Base-by-base conservation (phyloP, 2,888 invertebrate species). In the Pseudeuparius sepicola region DNA sequence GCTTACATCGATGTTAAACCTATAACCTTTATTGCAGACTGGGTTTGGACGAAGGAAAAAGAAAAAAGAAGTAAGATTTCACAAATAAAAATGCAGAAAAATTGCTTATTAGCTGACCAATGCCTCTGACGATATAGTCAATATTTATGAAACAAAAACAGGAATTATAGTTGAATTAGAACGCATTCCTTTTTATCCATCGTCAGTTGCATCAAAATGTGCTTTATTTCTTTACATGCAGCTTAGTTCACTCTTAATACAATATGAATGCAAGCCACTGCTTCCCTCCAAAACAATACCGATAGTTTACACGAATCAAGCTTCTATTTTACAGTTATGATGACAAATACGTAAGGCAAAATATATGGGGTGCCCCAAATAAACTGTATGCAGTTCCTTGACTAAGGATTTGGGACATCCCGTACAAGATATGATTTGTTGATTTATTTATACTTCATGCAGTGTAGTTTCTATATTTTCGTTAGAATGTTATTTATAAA, bases 31-130 rank as follows among this genome's bases (percentile, higher is more conserved):
- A 76, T 80, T 80, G 71, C 80, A 81, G 81, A 78, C 75, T 74
- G 78, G 78, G 80, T 84, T 83, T 84, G 87, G 87, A 83, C 85
- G 87, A 80, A 84, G 85, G 86, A 88, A 86, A 86, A 87, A 86
- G 83, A 87, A 87, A 85, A 88, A 88, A 87, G 87, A 88, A 86
- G 88, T 88, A 88, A 88, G 88, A 82, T 71, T 74, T 73, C 68
- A 68, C 57, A 55, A 58, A 53, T 57, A 54, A 55, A 56, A 55
- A 51, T 53, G 54, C 53, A 57, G 54, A 56, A 50, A 54, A 57
- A 56, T 54, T 53, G 59, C 59, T 61, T 60, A 53, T 56, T 60
- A 57, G 58, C 54, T 53, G 46, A 49, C 45, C 40, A 49, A 53
- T 60, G 60, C 59, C 48, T 52, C 59, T 60, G 60, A 60, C 59